A percentile compares a stretch with the other conserved stretches of the same genome.
phyloP scores from a whole-genome alignment of 2,797 vertebrate genomes.

The Enteromius argenteus region DNA sequence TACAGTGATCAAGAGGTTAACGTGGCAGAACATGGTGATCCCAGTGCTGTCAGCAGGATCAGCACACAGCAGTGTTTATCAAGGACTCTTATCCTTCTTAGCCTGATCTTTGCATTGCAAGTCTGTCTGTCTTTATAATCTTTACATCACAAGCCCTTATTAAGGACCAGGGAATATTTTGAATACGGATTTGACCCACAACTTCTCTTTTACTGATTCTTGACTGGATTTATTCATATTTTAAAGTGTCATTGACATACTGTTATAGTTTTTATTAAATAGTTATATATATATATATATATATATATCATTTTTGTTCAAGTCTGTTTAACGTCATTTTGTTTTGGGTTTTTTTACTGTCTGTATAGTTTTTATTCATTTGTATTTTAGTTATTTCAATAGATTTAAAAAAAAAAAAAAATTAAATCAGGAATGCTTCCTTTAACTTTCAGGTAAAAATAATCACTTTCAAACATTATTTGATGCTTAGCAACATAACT shows the following conservation, averaged over 20 bases:
- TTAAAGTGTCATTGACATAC: not conserved
- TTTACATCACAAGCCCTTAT: not conserved
- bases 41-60: fast-evolving
- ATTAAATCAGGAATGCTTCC: not conserved
- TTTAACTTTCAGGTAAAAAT: not conserved
- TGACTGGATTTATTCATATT: not conserved
- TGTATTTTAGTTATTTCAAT: not conserved
- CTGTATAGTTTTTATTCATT: not conserved
- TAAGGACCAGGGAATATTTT: not conserved
- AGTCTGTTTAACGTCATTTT: not conserved
- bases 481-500: not conserved
- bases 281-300: too few relatives aligned
- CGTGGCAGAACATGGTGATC: not conserved
- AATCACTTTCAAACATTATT: not conserved
- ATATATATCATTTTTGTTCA: too few relatives aligned
- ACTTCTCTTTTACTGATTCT: not conserved
- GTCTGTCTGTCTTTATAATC: not conserved
- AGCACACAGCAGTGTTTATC: not conserved
- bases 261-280: not conserved
- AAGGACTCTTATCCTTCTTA: not conserved
- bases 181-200: not conserved
- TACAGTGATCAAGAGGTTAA: not conserved
- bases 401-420: too few relatives aligned
- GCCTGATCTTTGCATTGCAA: not conserved
- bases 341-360: not conserved